Evolutionary conservation across 2,797 vertebrate genomes (phyloP).

Genomic region (Manis javanica): DNA sequence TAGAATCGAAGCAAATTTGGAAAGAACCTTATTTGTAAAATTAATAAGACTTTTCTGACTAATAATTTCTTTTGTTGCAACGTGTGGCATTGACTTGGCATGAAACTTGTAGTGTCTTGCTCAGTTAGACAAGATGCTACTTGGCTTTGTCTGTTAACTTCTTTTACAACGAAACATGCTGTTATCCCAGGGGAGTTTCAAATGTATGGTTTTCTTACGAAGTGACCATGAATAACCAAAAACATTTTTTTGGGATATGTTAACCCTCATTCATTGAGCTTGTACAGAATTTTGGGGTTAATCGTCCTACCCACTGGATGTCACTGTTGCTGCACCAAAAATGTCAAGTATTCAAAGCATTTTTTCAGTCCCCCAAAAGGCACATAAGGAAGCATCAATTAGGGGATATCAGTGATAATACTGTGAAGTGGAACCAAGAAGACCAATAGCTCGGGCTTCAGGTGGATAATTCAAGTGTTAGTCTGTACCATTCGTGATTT

Average conservation of each 20-base stretch:
- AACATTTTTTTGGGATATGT: constrained; percentile 30
- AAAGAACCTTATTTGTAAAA: constrained; percentile 39
- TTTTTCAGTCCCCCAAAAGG: constrained; percentile 74
- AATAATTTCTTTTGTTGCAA: constrained; percentile 34
- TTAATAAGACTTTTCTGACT: constrained; percentile 30
- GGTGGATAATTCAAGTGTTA: constrained; percentile 70
- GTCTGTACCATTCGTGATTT: constrained; percentile 71
- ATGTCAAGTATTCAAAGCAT: constrained; percentile 75
- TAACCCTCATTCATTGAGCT: constrained; percentile 62
- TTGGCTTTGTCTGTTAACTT: constrained; percentile 54
- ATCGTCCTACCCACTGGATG: constrained; percentile 89
- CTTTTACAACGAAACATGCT: constrained; percentile 32
- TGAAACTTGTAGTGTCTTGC: constrained; percentile 41
- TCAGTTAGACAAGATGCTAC: background rate
- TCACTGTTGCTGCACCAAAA: constrained; percentile 86
- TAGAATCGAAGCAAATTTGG: constrained; percentile 51
- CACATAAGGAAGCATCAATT: constrained; percentile 65
- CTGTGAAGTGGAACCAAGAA: constrained; percentile 62
- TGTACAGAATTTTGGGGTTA: constrained; percentile 80
- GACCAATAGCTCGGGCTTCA: constrained; percentile 57
- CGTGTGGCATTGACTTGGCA: background rate
- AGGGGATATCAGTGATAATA: constrained; percentile 61
- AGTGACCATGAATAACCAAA: background rate
- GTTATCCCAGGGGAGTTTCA: constrained; percentile 43
- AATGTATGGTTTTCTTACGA: constrained; percentile 30